Conservation (phyloP, 2,797 vertebrate genomes). For the Mionectes olivaceus region DNA sequence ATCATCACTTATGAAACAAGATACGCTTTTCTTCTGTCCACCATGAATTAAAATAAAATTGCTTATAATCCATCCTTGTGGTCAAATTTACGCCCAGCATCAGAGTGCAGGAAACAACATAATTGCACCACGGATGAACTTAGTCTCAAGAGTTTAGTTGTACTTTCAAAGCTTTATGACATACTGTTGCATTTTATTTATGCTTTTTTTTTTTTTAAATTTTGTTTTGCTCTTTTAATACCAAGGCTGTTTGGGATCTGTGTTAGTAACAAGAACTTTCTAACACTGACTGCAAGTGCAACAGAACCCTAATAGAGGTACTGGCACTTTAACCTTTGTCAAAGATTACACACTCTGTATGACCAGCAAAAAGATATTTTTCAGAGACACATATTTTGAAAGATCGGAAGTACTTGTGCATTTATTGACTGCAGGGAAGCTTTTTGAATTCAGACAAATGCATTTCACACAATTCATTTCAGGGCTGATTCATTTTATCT, state of each 20-base stretch:
- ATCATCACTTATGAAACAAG: not conserved
- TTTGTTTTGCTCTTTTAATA: not conserved
- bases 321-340: not conserved
- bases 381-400: not conserved
- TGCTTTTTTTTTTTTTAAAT: not conserved
- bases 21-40: not conserved
- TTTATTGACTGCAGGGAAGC: conserved; percentile 52
- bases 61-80: not conserved
- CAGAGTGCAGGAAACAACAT: not conserved
- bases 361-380: conserved; percentile 35
- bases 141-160: not conserved
- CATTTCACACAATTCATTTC: conserved; percentile 69
- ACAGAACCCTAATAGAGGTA: conserved; percentile 1
- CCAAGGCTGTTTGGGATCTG: not conserved
- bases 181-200: conserved; percentile 26
- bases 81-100: not conserved
- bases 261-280: not conserved
- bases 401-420: not conserved
- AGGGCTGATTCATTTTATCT: conserved; percentile 75
- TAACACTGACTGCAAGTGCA: not conserved
- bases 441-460: conserved; percentile 67
- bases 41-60: conserved; percentile 33
- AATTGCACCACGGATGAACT: not conserved
- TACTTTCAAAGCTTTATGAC: conserved; percentile 23
- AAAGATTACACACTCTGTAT: not conserved